Percentiles rank a stretch among this genome's conserved stretches.
These are phyloP conservation scores for Dicycla oo DNA, from an alignment of 2,888 invertebrate genomes.

Conservation along the genomic window DNA sequence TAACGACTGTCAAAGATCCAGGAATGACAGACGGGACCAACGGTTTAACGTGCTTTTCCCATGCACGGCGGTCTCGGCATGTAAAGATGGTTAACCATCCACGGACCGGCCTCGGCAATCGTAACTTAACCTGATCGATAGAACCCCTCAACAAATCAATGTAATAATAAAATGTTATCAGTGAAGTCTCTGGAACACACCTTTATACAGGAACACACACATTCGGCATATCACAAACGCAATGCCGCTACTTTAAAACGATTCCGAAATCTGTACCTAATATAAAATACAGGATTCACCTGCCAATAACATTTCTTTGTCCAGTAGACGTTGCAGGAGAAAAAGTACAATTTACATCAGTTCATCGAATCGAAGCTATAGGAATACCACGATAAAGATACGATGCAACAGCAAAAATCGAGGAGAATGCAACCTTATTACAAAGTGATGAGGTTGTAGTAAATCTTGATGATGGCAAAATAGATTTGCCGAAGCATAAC, in stretches of 20 bases:
- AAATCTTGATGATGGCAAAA: constrained; percentile 9
- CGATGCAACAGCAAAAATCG: constrained; percentile 25
- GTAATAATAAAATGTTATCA: not conserved
- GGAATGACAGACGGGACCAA: no score
- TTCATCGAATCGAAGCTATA: constrained; percentile 81
- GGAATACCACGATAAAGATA: constrained; percentile 65
- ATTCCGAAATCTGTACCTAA: constrained; percentile 77
- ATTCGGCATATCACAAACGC: constrained; percentile 62
- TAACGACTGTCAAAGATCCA: no score
- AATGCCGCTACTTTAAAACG: constrained; percentile 72
- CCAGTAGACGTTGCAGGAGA: constrained; percentile 77
- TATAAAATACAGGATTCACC: constrained; percentile 87
- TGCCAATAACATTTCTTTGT: constrained; percentile 85
- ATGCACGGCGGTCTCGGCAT: no score
- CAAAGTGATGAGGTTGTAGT: not conserved
- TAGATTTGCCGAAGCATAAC: constrained; percentile 74
- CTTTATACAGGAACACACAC: constrained; percentile 50
- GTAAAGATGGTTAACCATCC: no score
- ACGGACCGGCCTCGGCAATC: no score
- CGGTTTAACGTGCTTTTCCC: no score
- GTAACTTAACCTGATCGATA: no score
- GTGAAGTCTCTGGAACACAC: not conserved
- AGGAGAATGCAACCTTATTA: constrained; percentile 26
- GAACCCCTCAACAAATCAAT: not conserved
- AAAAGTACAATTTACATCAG: constrained; percentile 82